These are phyloP conservation scores for Gambelia wislizenii DNA, from an alignment of 2,797 vertebrate genomes.

Conservation along the genomic window DNA sequence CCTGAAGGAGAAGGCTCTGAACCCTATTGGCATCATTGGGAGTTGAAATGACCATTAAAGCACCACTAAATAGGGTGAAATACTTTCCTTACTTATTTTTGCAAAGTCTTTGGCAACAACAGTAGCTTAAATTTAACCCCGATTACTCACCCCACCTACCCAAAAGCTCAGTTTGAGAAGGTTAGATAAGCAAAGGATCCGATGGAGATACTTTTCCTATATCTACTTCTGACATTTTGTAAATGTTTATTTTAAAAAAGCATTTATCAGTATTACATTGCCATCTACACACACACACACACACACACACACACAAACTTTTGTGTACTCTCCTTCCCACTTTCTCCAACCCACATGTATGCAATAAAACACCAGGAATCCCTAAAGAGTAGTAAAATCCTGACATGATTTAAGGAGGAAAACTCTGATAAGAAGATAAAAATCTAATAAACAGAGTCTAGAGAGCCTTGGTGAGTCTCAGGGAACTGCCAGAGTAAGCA, in stretches of 20 bases:
- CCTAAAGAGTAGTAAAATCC: constrained; percentile 84
- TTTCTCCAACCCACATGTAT: constrained; percentile 78
- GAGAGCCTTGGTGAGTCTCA: constrained; percentile 83
- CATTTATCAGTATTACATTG: no score
- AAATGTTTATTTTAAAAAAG: constrained; percentile 76
- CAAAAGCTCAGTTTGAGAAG: no score
- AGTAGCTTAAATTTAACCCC: neutral
- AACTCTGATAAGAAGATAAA: constrained; percentile 87
- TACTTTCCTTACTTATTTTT: neutral
- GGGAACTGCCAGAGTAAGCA: constrained; percentile 83
- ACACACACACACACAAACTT: neutral
- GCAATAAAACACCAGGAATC: constrained; percentile 86
- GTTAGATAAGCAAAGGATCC: constrained; percentile 39
- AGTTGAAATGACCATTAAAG: neutral
- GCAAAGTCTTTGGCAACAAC: neutral
- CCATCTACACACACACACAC: neutral
- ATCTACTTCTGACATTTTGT: constrained; percentile 67
- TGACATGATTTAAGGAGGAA: constrained; percentile 86
- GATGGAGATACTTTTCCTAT: constrained; percentile 40
- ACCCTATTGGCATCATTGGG: neutral
- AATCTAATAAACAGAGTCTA: constrained; percentile 87
- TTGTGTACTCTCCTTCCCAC: constrained; percentile 50
- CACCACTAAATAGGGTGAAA: neutral
- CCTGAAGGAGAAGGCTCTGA: neutral
- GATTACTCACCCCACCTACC: neutral